A percentile compares a stretch with the other conserved stretches of the same genome.
phyloP scores from a whole-genome alignment of 2,113 vertebrate species.

The Macaca nemestrina region DNA sequence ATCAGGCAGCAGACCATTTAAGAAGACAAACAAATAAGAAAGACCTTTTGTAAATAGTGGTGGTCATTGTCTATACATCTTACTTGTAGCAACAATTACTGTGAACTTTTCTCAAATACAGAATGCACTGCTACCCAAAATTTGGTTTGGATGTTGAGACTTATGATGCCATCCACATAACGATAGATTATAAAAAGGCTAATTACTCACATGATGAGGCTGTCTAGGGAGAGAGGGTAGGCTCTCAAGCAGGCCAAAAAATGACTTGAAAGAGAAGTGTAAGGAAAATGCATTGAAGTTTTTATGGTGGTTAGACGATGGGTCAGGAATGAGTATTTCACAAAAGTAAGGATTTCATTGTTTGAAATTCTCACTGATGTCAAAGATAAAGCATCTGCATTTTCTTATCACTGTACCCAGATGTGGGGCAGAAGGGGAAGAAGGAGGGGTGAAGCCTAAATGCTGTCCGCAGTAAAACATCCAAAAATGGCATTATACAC shows the following conservation, averaged over 20 bases:
- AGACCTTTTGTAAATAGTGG: background rate
- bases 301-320: background rate
- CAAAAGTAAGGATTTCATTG: background rate
- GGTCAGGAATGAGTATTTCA: background rate
- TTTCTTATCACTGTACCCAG: background rate
- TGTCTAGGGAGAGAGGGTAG: background rate
- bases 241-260: background rate
- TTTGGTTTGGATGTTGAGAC: background rate
- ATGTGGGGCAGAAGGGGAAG: background rate
- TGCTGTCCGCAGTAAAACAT: background rate
- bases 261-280: background rate
- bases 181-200: background rate
- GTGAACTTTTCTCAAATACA: background rate
- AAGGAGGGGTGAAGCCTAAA: background rate
- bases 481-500: background rate
- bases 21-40: background rate
- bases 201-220: background rate
- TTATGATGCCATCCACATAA: background rate
- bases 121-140: background rate
- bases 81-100: background rate
- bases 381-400: background rate
- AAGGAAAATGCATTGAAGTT: background rate
- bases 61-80: background rate
- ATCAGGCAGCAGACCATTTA: background rate
- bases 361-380: background rate